phyloP scores from a whole-genome alignment of 30 jellyfish, hydroid and myxozoan genomes.

The Aurelia sp. region DNA sequence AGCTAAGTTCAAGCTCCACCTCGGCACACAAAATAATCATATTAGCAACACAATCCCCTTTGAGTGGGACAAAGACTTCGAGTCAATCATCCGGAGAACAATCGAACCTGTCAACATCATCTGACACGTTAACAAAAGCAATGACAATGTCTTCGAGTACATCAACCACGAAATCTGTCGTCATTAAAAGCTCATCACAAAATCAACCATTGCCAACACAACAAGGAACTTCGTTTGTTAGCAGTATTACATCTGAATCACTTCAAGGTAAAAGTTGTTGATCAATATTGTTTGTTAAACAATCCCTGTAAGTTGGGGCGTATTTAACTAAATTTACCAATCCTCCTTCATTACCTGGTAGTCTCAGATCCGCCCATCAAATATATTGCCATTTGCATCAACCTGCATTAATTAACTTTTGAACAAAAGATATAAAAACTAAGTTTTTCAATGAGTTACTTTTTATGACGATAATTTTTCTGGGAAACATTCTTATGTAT shows the following conservation, averaged over 20 bases:
- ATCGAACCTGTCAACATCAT: slow-evolving; percentile 13
- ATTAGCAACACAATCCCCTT: slow-evolving; percentile 79
- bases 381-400: too few relatives aligned
- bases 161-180: slow-evolving; percentile 39
- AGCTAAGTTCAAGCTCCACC: slow-evolving; percentile 25
- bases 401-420: too few relatives aligned
- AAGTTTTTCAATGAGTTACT: too few relatives aligned
- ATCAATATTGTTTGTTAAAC: background rate
- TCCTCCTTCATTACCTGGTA: too few relatives aligned
- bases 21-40: slow-evolving; percentile 77
- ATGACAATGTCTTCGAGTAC: slow-evolving; percentile 31
- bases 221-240: slow-evolving; percentile 83
- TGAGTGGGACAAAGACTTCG: background rate
- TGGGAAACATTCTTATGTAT: too few relatives aligned
- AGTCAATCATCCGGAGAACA: slow-evolving; percentile 3
- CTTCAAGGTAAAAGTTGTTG: slow-evolving; percentile 66
- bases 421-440: too few relatives aligned
- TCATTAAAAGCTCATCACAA: slow-evolving; percentile 56
- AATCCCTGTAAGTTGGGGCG: too few relatives aligned
- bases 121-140: slow-evolving; percentile 17
- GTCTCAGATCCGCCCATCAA: too few relatives aligned
- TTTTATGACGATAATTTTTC: too few relatives aligned
- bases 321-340: too few relatives aligned
- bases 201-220: slow-evolving; percentile 44
- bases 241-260: slow-evolving; percentile 86